These are phyloP conservation scores for Neoitamus cyanurus DNA, from an alignment of 2,888 invertebrate genomes.

Conservation along the genomic window DNA sequence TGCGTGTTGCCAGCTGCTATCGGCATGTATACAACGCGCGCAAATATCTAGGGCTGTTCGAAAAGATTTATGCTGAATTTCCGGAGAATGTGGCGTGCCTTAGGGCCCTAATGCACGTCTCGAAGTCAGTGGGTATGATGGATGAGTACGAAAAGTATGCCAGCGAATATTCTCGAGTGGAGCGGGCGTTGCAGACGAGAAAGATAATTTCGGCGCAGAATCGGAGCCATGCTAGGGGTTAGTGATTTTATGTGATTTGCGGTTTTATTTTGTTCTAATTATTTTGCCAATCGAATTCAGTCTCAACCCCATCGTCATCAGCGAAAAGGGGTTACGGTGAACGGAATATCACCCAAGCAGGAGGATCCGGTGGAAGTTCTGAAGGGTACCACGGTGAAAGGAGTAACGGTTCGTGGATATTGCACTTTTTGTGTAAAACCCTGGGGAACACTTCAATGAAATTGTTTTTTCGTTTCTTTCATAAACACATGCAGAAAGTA, in stretches of 20 bases:
- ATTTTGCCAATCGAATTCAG: background rate
- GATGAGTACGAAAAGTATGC: constrained; percentile 86
- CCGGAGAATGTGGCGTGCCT: constrained; percentile 96
- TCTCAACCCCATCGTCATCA: background rate
- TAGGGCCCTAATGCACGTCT: constrained; percentile 69
- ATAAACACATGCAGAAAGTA: too few relatives aligned
- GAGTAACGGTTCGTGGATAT: background rate
- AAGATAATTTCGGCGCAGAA: constrained; percentile 57
- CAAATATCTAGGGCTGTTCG: constrained; percentile 65
- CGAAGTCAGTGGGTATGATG: constrained; percentile 79
- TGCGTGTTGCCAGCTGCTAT: constrained; percentile 87
- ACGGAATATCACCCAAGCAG: background rate
- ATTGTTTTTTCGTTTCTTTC: too few relatives aligned
- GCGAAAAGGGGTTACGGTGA: background rate
- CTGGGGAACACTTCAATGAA: too few relatives aligned
- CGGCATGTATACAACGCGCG: constrained; percentile 79
- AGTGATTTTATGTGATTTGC: background rate
- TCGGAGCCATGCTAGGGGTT: constrained; percentile 53
- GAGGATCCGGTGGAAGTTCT: background rate
- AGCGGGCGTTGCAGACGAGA: constrained; percentile 60
- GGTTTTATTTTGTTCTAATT: background rate
- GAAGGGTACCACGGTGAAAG: background rate
- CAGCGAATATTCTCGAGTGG: constrained; percentile 81
- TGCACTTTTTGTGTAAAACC: too few relatives aligned
- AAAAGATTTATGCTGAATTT: constrained; percentile 81